Evolutionary conservation across 1,140 invertebrate species (phyloP), one percentile per base, ranked within the genome.

Genomic region (Maconellicoccus hirsutus): DNA sequence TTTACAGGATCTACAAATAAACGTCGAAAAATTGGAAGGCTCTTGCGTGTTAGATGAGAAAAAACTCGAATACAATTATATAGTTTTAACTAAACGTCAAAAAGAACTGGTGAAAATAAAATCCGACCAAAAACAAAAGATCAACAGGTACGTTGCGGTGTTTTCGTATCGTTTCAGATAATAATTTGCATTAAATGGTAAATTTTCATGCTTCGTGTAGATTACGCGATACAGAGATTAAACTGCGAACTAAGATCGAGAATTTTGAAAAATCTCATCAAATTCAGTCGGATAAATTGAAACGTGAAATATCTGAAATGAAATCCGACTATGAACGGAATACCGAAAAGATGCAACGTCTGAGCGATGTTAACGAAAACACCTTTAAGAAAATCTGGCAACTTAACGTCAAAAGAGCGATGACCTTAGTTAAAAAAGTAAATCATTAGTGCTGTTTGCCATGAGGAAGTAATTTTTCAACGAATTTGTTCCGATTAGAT

Each of bases 1-100:
- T 23, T 22, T 16, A 22, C 22, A 66, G 61, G 19, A 23, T 14
- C 25, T 66, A 16, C 61, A 66, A 25, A 14, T 66, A 25, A 19
- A 66, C 10, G 7, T 66, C 2, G 61, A 66, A 66, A 16, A 66
- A 66, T 1, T 26, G 19, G 25, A 66, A 66, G 21, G 14, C 3
- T 25, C 61, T 10, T 66, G 61, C 25, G 21, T 16, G 6, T 22
- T 66, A 8, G 25, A 66, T 25, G 61, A 66, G 25, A 10, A 26
- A 23, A 66, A 66, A 66, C 19, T 66, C 6, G 61, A 66, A 66
- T 66, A 66, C 16, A 66, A 66, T 26, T 66, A 66, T 16, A 3
- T 66, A 4, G 61, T 66, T 23, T 66, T 66, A 19, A 66, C 22
- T 6, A 66, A 66, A 66, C 3, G 61, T 4, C 61, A 66, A 25